These are phyloP conservation scores for Drosophila merina DNA, from an alignment of 2,888 invertebrate genomes.

Conservation along the genomic window DNA sequence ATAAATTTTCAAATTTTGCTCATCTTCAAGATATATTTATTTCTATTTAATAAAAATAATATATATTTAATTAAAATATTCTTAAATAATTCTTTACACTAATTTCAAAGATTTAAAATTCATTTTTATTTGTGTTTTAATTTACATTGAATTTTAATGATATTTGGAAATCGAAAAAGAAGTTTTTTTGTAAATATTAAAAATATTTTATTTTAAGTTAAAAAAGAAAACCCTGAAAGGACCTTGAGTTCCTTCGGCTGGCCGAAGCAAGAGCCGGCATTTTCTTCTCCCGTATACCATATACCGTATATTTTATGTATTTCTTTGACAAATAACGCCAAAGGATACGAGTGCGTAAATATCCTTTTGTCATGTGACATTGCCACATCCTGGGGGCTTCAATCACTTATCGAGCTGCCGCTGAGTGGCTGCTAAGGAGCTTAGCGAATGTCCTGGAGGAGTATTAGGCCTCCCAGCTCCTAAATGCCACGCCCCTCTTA, in stretches of 20 bases:
- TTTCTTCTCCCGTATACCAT: background rate
- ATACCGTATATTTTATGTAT: background rate
- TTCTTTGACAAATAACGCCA: constrained; percentile 21
- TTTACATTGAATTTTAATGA: too few relatives aligned
- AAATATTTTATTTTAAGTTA: background rate
- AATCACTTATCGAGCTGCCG: constrained; percentile 41
- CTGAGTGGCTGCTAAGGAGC: constrained; percentile 29
- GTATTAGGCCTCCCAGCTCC: constrained; percentile 3
- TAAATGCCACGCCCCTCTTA: constrained; percentile 4
- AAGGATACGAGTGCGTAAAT: constrained; percentile 9
- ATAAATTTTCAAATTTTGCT: too few relatives aligned
- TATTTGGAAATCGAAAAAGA: too few relatives aligned
- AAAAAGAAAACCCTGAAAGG: background rate
- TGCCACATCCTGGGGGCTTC: constrained; percentile 33
- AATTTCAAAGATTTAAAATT: too few relatives aligned
- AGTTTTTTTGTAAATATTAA: background rate
- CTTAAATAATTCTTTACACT: too few relatives aligned
- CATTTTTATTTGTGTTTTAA: too few relatives aligned
- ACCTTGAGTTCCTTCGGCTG: constrained; percentile 16
- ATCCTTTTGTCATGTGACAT: constrained; percentile 28
- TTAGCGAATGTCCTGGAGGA: constrained; percentile 20
- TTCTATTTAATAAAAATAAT: too few relatives aligned
- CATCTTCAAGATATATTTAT: too few relatives aligned
- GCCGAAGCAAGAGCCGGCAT: constrained; percentile 13
- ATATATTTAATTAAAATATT: too few relatives aligned